A percentile compares a stretch with the other conserved stretches of the same genome.
Conservation (phyloP, 64 coral and sea anemone genomes). For the Anthopleura sola region DNA sequence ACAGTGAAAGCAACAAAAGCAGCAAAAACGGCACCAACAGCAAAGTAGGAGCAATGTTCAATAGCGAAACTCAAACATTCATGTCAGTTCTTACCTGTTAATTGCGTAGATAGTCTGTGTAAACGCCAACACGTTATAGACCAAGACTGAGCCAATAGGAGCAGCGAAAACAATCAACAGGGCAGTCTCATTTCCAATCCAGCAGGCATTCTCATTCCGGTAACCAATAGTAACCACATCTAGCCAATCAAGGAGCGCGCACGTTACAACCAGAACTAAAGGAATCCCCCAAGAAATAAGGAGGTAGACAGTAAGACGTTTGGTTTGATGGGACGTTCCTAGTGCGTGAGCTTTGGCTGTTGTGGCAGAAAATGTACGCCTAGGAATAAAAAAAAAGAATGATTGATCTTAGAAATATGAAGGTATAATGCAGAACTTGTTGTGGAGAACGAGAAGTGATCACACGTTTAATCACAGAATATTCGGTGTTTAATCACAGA, state of each 20-base stretch:
- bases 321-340: background rate
- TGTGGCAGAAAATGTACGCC: conserved; percentile 47
- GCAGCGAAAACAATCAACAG: conserved; percentile 54
- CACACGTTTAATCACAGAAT: too few species aligned
- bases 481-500: too few species aligned
- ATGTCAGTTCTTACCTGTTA: conserved; percentile 9
- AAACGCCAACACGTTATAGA: conserved; percentile 86
- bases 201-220: conserved; percentile 61
- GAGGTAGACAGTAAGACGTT: conserved; percentile 55
- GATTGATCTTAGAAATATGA: background rate
- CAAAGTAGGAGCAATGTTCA: too few species aligned
- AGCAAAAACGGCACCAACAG: too few species aligned
- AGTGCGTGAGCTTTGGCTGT: conserved; percentile 42
- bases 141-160: conserved; percentile 51
- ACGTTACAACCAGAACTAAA: conserved; percentile 45
- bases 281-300: conserved; percentile 75
- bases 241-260: conserved; percentile 54
- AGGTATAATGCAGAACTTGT: too few species aligned
- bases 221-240: conserved; percentile 72
- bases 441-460: too few species aligned
- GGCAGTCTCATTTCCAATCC: conserved; percentile 63
- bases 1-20: too few species aligned
- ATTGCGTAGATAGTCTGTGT: conserved; percentile 78
- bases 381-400: background rate
- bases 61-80: background rate